Evolutionary conservation across 2,888 invertebrate genomes (phyloP), one percentile per base, ranked within the genome.

Genomic region (Gymnoscelis rufifasciata): DNA sequence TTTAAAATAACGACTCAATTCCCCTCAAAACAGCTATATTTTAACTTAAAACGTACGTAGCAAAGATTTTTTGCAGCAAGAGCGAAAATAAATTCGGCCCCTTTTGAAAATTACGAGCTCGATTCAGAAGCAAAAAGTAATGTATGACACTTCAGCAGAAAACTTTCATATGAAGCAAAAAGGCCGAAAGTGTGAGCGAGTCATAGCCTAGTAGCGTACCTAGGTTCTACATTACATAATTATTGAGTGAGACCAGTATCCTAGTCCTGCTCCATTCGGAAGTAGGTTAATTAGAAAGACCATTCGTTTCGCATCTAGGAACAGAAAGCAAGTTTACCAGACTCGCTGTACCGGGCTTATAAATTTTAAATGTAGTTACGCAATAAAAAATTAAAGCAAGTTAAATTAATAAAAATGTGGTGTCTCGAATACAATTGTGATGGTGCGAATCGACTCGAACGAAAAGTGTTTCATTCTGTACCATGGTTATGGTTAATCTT

Each of bases 281-380:
- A 41, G 33, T 49, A 38, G 44, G 44, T 44, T 49, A 49, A 44
- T 49, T 41, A 44, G 38, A 41, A 41, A 33, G 38, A 31, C 33
- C 41, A 29, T 23, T 27, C 37, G 37, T 33, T 31, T 37, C 24
- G 27, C 23, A 19, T 14, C 8, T 8, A 31, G 14, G 5, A 13
- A 14, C 8, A 14, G 13, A 2, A 15, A 31, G 2, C 12, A 4
- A 12, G n/a, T 3, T 10, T 26, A 26, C 2, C 7, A 14, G 2
- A 11, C 13, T 30, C 30, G 29, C 2, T 29, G 2, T 27, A 27
- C 26, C 12, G n/a, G n/a, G 28, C 11, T 12, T 12, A 11, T 12
- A 7, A 6, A 1, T 5, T 29, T n/a, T n/a, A n/a, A n/a, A n/a
- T n/a, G n/a, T n/a, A n/a, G n/a, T n/a, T n/a, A n/a, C n/a, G n/a